Conservation (phyloP, 2,113 vertebrate genomes). For the Nothocercus nigrocapillus region DNA sequence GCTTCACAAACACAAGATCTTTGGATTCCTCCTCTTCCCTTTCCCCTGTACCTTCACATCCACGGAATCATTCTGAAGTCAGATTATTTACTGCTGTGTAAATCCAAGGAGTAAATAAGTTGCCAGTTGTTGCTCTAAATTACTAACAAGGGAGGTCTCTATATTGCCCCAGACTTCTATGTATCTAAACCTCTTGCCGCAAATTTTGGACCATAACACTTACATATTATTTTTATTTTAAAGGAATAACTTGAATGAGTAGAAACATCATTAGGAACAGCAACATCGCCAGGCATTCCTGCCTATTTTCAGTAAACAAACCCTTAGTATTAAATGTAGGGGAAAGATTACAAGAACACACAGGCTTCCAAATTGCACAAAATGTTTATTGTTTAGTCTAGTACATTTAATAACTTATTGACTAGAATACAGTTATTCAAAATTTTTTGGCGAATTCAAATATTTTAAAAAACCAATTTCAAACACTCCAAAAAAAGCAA, state of each 20-base stretch:
- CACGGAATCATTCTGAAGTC: background rate
- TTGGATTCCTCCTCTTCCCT: no score
- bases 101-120: no score
- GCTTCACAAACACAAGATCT: no score
- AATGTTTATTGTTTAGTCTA: slow-evolving; percentile 74
- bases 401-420: slow-evolving; percentile 61
- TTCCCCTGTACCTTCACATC: background rate
- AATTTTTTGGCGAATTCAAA: slow-evolving; percentile 61
- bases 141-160: background rate
- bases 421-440: slow-evolving; percentile 61
- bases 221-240: background rate
- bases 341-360: accelerated
- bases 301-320: background rate
- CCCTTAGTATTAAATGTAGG: background rate
- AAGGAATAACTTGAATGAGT: background rate
- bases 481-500: slow-evolving; percentile 52
- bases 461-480: slow-evolving; percentile 49
- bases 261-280: background rate
- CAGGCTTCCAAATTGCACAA: slow-evolving; percentile 69
- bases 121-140: no score
- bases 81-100: no score
- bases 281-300: background rate
- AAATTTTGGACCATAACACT: background rate
- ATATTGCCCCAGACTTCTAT: background rate
- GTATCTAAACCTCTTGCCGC: background rate